A percentile compares a stretch with the other conserved stretches of the same genome.
Evolutionary conservation across 1,140 invertebrate species (phyloP).

Genomic region (Trachelipus rathkii): DNA sequence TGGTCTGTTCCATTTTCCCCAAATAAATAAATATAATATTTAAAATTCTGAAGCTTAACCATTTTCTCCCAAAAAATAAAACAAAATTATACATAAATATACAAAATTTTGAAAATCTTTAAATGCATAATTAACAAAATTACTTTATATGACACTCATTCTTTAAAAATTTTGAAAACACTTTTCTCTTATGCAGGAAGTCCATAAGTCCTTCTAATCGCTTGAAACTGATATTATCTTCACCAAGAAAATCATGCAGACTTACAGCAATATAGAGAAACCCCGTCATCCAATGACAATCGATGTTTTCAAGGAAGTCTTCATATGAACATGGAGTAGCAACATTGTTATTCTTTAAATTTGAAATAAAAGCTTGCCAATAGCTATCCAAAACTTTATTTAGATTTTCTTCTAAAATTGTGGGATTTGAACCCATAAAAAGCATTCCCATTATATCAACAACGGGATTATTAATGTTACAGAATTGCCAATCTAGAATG

Average conservation of each 20-base stretch:
- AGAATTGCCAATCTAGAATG: conserved; percentile 33
- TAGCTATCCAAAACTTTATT: conserved; percentile 28
- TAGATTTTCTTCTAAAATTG: conserved; percentile 1
- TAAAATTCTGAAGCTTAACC: no score
- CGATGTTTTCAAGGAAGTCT: conserved; percentile 9
- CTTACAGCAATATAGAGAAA: conserved; percentile 24
- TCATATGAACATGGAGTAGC: background rate
- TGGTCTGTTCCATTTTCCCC: no score
- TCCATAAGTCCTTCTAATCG: conserved; percentile 16
- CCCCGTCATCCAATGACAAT: conserved; percentile 24
- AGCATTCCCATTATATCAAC: conserved; percentile 25
- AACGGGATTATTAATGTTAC: conserved; percentile 14
- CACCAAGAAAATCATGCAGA: conserved; percentile 28
- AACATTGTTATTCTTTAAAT: conserved; percentile 10
- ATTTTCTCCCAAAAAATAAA: no score
- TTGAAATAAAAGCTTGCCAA: conserved; percentile 9
- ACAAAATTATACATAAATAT: no score
- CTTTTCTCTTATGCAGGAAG: conserved; percentile 19
- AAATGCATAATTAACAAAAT: no score
- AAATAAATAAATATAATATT: no score
- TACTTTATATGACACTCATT: no score
- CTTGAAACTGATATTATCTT: conserved; percentile 20
- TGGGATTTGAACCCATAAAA: conserved; percentile 24
- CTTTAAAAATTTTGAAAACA: background rate
- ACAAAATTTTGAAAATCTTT: no score